Evolutionary conservation across 2,113 vertebrate species (phyloP).

Genomic region (Numenius arquata): DNA sequence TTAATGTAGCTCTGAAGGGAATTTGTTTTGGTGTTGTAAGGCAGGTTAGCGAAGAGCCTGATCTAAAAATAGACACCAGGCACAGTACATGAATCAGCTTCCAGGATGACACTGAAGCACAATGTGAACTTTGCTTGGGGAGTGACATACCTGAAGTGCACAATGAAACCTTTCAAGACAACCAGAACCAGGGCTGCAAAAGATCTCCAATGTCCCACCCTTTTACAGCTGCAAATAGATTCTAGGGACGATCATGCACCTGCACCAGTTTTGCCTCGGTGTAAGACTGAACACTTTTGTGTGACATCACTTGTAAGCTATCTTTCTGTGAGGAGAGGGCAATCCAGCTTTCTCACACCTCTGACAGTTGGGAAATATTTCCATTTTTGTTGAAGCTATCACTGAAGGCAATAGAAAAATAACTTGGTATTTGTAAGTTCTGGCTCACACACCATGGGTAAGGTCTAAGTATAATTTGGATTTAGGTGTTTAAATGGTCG

Average conservation of each 20-base stretch:
- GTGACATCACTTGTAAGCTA: background rate
- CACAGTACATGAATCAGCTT: background rate
- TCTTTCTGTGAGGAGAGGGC: background rate
- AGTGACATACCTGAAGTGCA: background rate
- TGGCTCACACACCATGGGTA: background rate
- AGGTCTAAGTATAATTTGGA: background rate
- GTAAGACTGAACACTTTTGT: background rate
- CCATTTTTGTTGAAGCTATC: background rate
- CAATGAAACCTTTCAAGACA: background rate
- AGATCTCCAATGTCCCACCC: background rate
- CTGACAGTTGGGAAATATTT: background rate
- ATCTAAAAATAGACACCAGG: background rate
- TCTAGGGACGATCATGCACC: background rate
- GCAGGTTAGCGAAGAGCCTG: background rate
- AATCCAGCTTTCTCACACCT: background rate
- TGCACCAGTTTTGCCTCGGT: background rate
- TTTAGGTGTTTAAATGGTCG: background rate
- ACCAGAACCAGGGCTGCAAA: background rate
- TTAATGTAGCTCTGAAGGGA: background rate
- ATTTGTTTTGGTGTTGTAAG: background rate
- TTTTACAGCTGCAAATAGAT: background rate
- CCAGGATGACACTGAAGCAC: background rate
- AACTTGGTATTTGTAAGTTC: background rate
- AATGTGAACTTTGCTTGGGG: background rate
- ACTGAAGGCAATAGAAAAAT: background rate